Base-by-base conservation (phyloP, 2,113 vertebrate genomes). In the Pongo abelii region DNA sequence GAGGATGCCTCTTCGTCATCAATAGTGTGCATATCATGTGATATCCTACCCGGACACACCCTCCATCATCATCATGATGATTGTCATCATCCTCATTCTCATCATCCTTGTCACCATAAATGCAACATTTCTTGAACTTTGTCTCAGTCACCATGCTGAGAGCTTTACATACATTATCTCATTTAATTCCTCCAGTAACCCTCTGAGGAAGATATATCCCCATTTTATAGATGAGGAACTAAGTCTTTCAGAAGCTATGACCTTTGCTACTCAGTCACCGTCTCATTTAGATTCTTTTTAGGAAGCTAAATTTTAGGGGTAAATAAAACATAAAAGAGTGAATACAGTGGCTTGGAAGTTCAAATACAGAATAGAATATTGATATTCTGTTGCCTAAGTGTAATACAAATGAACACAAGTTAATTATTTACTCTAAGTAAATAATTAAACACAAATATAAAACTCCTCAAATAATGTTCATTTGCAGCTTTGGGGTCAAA, bases 371-470 rank as follows among this genome's bases (percentile, higher is more conserved):
- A 22, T 17, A 77, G 12, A 35, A 17, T 80, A 18, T 17, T 20
- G 38, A 38, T 46, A 40, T n/a, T 32, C 20, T 80, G 16, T 83
- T 89, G 70, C 18, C 40, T 8, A 78, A n/a, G n/a, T 84, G 22
- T 35, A 35, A 32, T 10, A 1, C 46, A 81, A 83, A 13, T 57
- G 72, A 74, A 94, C 94, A 75, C 61, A 64, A 64, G 12, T 64
- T 64, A 61, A 27, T 27, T 61, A 61, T 61, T 85, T 27, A 4
- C 69, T 6, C 32, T 78, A 61, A 61, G 35, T 55, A 77, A 69
- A 79, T 72, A 87, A 59, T 38, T 57, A 84, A 94, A 83, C 17
- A 83, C 50, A 94, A 69, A 74, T 64, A 85, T 81, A 70, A 91
- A 84, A 72, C 11, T 25, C 30, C 20, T 72, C 38, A 70, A 64